Conservation (phyloP, 2,113 vertebrate genomes). For the Serranochromis macrocephalus region DNA sequence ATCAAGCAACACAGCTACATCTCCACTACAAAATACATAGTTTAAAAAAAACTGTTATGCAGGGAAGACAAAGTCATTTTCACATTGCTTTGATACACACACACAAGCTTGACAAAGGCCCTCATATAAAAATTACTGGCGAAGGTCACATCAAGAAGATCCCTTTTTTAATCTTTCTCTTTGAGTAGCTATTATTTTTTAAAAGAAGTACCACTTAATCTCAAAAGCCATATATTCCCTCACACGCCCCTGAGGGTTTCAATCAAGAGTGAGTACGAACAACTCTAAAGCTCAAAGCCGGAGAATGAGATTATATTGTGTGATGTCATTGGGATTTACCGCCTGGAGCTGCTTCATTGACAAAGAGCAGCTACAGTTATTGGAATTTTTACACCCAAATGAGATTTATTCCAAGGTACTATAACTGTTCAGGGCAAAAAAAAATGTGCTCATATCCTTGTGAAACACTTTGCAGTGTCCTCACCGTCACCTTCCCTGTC, state of each 20-base stretch:
- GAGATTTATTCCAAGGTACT: constrained; percentile 43
- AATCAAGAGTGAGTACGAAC: constrained; percentile 14
- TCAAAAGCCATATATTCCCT: constrained; percentile 6
- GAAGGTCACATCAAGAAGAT: constrained; percentile 4
- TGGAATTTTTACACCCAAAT: constrained; percentile 48
- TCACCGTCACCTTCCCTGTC: constrained; percentile 25
- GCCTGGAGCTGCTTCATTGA: constrained; percentile 37
- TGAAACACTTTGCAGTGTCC: constrained; percentile 37
- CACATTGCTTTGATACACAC: background rate
- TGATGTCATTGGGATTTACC: constrained; percentile 54
- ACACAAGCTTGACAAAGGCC: background rate
- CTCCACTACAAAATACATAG: background rate
- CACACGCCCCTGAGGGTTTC: background rate
- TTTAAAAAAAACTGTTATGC: background rate
- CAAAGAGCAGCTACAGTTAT: constrained; percentile 38
- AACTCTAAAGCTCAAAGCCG: constrained; percentile 18
- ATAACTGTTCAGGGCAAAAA: constrained; percentile 8
- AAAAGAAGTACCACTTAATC: constrained; percentile 6
- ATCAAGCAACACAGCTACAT: background rate
- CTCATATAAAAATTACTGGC: background rate
- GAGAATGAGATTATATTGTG: constrained; percentile 28
- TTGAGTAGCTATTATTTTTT: constrained; percentile 1
- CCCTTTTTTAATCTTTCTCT: background rate
- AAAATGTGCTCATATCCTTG: constrained; percentile 38
- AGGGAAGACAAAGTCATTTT: background rate